These are phyloP conservation scores for Micropoecilia bifurca DNA, from an alignment of 2,797 vertebrate species.

Conservation along the genomic window DNA sequence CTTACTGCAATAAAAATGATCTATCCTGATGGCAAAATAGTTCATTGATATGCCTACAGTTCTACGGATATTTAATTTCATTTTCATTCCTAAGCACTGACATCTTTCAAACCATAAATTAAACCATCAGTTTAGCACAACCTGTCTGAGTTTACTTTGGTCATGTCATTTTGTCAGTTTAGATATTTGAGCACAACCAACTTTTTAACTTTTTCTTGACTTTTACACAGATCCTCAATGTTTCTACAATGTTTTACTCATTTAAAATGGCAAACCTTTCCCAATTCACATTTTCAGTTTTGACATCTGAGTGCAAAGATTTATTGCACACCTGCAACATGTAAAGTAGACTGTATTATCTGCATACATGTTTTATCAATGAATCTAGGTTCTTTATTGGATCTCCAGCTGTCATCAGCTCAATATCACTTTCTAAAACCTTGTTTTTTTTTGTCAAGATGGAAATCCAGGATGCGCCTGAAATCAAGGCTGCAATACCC, in stretches of 20 bases:
- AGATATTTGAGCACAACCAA: background rate
- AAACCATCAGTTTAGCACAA: background rate
- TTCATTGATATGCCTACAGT: background rate
- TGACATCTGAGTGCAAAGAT: background rate
- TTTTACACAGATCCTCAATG: background rate
- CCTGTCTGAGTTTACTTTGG: background rate
- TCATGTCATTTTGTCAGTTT: background rate
- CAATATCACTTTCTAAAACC: background rate
- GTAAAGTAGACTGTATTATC: background rate
- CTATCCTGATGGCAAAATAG: background rate
- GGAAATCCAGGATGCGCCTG: background rate
- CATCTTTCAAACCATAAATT: background rate
- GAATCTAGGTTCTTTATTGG: background rate
- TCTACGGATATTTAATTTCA: background rate
- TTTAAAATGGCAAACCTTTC: background rate
- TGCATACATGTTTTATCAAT: background rate
- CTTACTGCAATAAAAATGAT: slow-evolving; percentile 1
- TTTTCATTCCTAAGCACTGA: background rate
- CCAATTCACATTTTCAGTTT: background rate
- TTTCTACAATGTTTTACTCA: background rate
- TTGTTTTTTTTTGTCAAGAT: background rate
- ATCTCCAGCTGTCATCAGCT: background rate
- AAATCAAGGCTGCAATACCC: background rate
- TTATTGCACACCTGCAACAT: background rate
- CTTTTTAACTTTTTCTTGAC: background rate